Base-by-base conservation (phyloP, 2,797 vertebrate species). In the Gymnoscopelus braueri region DNA sequence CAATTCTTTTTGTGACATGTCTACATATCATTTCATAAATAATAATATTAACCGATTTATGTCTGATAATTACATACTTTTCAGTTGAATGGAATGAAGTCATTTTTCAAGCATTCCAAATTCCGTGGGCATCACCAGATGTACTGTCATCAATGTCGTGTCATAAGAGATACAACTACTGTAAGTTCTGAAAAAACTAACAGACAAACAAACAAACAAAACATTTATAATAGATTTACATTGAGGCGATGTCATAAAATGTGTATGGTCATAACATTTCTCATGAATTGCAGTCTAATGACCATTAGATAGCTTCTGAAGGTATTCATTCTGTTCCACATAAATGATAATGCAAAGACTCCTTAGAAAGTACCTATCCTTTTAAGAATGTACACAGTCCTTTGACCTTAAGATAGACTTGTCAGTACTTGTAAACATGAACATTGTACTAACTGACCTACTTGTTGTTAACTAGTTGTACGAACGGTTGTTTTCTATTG, bases 131-230 rank as follows among this genome's bases (percentile, higher is more conserved):
- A 87, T 3, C 79, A 94, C 74, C 88, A 88, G 88, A 54, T 93
- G 63, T 93, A 92, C 65, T 94, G 93, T 78, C 85, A 93, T 0
- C 0, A 0, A 0, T 94, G 93, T 81, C 74, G 83, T 0, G 8
- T 1, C 13, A 94, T 93, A 84, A 69, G 65, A 47, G 79, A 93
- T 65, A 81, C 85, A 3, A 61, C 73, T 10, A 69, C 51, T 60
- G 92, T 94, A 63, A 93, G 93, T 88, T 29, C 39, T 23, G 1
- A 32, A 62, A 1, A 19, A 54, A 19, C 2, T 19, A 19, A 19
- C 61, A 74, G 51, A 68, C 32, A 19, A 4, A 29, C 26, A 29
- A 29, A 29, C 26, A 29, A 29, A 29, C 26, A 29, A 39, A 44
- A 8, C 39, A 44, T 9, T 9, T 44, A n/a, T 7, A 44, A 44